These are phyloP conservation scores for Cuniculus paca DNA, from an alignment of 2,797 vertebrate genomes.

Conservation along the genomic window DNA sequence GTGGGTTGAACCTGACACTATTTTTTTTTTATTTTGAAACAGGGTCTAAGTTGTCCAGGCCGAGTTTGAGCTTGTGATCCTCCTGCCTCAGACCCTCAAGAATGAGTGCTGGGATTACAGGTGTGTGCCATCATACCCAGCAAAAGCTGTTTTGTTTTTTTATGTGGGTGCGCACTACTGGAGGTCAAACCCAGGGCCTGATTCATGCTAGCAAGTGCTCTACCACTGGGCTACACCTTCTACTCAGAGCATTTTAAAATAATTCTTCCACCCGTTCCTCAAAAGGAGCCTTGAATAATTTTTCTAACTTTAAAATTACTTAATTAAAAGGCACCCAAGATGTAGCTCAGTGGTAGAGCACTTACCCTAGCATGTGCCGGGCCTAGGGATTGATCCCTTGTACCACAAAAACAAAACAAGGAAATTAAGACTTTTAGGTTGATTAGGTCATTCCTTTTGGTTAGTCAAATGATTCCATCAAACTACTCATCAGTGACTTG, in stretches of 20 bases:
- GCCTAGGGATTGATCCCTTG: background rate
- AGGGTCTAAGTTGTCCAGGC: background rate
- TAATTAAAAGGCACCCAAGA: background rate
- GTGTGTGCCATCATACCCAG: background rate
- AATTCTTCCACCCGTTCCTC: constrained; percentile 13
- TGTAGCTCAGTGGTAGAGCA: background rate
- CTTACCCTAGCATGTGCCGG: background rate
- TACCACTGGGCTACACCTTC: background rate
- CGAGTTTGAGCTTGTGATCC: background rate
- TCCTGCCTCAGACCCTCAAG: background rate
- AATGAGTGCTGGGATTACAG: background rate
- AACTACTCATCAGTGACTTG: background rate
- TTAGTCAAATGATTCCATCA: background rate
- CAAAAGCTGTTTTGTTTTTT: no score
- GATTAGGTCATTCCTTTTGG: background rate
- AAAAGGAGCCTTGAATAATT: background rate
- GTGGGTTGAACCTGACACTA: background rate
- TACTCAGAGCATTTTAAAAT: background rate
- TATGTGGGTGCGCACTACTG: no score
- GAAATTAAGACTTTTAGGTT: background rate
- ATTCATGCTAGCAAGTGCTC: background rate
- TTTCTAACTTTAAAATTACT: background rate
- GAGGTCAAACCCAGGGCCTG: background rate
- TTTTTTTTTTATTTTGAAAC: background rate
- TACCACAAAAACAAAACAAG: background rate